These are phyloP conservation scores for Ennomos fuscantarius DNA, from an alignment of 2,888 invertebrate genomes.

Conservation along the genomic window DNA sequence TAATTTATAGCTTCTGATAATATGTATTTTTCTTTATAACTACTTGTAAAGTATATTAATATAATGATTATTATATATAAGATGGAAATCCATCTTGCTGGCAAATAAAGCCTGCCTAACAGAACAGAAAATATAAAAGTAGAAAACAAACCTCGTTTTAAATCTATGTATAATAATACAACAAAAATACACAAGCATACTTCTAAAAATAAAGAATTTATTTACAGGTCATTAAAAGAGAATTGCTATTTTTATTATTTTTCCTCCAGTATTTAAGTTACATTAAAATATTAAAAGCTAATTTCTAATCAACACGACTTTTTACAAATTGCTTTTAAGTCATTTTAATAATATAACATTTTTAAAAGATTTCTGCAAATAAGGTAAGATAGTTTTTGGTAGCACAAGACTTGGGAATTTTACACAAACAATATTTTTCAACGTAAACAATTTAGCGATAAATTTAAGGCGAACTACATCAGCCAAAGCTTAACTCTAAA, in stretches of 20 bases:
- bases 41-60: too few relatives aligned
- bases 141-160: conserved; percentile 17
- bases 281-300: conserved; percentile 70
- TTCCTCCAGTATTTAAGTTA: conserved; percentile 54
- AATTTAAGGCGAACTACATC: conserved; percentile 49
- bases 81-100: too few relatives aligned
- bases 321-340: conserved; percentile 75
- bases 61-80: too few relatives aligned
- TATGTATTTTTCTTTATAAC: too few relatives aligned
- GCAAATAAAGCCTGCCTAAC: too few relatives aligned
- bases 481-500: conserved; percentile 58
- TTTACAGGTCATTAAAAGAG: conserved; percentile 73
- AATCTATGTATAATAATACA: conserved; percentile 36
- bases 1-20: too few relatives aligned
- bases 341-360: conserved; percentile 47
- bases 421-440: conserved; percentile 41
- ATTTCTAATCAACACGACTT: conserved; percentile 70
- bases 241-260: conserved; percentile 78
- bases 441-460: conserved; percentile 44
- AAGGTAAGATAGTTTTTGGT: conserved; percentile 45
- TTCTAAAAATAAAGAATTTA: conserved; percentile 81
- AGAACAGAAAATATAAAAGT: conserved; percentile 19
- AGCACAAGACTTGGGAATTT: conserved; percentile 55
- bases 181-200: conserved; percentile 57
- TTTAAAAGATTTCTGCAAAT: conserved; percentile 46